Evolutionary conservation across 1,140 invertebrate species (phyloP).

Genomic region (Samia ricini): DNA sequence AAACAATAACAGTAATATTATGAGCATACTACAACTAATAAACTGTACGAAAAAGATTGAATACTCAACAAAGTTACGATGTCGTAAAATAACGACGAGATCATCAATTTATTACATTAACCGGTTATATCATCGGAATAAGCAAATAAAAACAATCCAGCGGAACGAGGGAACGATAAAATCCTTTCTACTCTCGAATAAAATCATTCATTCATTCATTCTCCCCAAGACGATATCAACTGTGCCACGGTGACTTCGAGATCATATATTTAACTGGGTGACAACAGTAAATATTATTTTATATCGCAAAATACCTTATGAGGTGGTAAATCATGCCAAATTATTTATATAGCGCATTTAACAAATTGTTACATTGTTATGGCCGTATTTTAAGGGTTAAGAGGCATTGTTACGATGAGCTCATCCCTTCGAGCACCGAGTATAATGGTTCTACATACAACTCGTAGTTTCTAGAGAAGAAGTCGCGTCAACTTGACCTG

Average conservation of each 20-base stretch:
- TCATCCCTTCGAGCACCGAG: too few relatives aligned
- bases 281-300: not conserved
- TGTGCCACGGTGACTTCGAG: not conserved
- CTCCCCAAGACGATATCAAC: not conserved
- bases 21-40: not conserved
- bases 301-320: not conserved
- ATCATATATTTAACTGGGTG: not conserved
- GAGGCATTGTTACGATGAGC: too few relatives aligned
- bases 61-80: not conserved
- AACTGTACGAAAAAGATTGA: not conserved
- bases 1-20: not conserved
- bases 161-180: conserved; percentile 1
- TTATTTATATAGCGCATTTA: not conserved
- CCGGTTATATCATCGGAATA: conserved; percentile 6
- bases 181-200: conserved; percentile 5
- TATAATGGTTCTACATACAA: too few relatives aligned
- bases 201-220: not conserved
- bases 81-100: not conserved
- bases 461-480: too few relatives aligned
- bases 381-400: not conserved
- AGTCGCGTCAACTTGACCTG: too few relatives aligned
- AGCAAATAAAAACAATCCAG: conserved; percentile 7
- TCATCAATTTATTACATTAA: conserved; percentile 6
- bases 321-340: not conserved
- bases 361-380: not conserved